Evolutionary conservation across 2,113 vertebrate species (phyloP).

Genomic region (Tenrec ecaudatus): DNA sequence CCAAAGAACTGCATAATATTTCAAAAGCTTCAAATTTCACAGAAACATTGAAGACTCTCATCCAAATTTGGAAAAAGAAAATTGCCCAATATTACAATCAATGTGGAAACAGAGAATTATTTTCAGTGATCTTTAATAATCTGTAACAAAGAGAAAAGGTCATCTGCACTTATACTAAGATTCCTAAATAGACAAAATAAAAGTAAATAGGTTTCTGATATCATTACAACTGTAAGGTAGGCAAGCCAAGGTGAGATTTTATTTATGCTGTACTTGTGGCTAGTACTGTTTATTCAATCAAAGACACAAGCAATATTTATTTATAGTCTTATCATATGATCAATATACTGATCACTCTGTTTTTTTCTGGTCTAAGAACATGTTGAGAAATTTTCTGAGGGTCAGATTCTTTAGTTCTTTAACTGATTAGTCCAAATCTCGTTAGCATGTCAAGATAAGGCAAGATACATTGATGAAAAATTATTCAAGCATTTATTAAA

Average conservation of each 20-base stretch:
- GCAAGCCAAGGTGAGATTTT: neutral
- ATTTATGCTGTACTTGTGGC: neutral
- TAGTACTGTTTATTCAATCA: neutral
- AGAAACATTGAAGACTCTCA: neutral
- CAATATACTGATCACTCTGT: neutral
- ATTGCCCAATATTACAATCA: neutral
- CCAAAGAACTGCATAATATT: neutral
- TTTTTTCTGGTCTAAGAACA: neutral
- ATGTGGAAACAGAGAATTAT: neutral
- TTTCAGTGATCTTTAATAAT: constrained; percentile 3
- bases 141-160: neutral
- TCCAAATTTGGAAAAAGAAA: neutral
- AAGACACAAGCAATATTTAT: neutral
- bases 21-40: neutral
- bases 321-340: neutral
- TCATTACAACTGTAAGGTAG: neutral
- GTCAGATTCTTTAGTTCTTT: neutral
- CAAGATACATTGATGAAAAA: too few relatives aligned
- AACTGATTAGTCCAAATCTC: neutral
- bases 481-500: too few relatives aligned
- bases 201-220: neutral
- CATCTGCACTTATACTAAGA: neutral
- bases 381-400: neutral
- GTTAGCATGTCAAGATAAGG: neutral
- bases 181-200: neutral